Percentiles rank a stretch among this genome's conserved stretches.
Evolutionary conservation across 2,113 vertebrate species (phyloP).

Genomic region (Pterocles burchelli): DNA sequence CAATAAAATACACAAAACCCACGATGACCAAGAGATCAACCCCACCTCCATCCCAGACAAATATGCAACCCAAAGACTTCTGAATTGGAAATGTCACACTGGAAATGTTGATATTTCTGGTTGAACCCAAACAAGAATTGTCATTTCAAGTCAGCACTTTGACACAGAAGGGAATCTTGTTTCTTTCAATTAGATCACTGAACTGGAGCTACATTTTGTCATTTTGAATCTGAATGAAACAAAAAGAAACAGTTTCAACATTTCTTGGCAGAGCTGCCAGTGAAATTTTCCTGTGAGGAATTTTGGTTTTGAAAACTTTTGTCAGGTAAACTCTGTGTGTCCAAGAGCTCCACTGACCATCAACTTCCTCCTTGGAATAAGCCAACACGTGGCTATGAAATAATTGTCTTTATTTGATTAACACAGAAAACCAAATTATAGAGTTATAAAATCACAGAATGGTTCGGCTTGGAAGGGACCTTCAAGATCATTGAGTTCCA

Average conservation of each 20-base stretch:
- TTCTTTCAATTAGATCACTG: slow-evolving; percentile 11
- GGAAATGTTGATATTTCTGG: slow-evolving; percentile 13
- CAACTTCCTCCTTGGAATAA: not conserved
- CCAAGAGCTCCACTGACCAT: not conserved
- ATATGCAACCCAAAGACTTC: not conserved
- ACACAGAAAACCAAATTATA: not conserved
- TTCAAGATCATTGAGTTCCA: no score
- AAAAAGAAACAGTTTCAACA: not conserved
- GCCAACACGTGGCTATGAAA: not conserved
- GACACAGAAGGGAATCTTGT: not conserved
- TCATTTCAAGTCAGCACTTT: not conserved
- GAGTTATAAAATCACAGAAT: no score
- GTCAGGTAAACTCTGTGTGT: not conserved
- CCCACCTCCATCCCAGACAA: not conserved
- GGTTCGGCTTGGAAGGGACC: no score
- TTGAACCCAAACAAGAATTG: slow-evolving; percentile 26
- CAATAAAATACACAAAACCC: not conserved
- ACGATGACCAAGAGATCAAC: not conserved
- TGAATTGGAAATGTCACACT: not conserved
- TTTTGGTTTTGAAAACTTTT: not conserved
- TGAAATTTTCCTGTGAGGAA: not conserved
- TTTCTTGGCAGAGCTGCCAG: not conserved
- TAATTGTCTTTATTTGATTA: not conserved
- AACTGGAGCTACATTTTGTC: slow-evolving; percentile 6
- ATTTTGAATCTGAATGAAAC: not conserved